These are phyloP conservation scores for Gadopsis bispinosus DNA, from an alignment of 2,797 vertebrate genomes.

Conservation along the genomic window DNA sequence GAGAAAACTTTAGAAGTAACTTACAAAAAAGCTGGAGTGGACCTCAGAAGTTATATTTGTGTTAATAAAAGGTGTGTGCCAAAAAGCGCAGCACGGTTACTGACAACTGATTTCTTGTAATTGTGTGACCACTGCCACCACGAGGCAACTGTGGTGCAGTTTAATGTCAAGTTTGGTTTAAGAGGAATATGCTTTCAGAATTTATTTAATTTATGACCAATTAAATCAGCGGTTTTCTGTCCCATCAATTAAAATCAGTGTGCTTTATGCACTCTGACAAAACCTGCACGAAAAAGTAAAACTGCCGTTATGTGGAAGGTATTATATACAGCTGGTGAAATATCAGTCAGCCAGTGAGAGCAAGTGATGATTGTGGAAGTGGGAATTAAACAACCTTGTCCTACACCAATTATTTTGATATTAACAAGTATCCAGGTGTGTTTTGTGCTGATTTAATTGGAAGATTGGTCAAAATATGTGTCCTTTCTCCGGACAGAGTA, in stretches of 20 bases:
- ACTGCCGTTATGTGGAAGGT: background rate
- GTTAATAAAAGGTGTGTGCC: background rate
- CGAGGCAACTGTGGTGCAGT: background rate
- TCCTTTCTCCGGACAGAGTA: background rate
- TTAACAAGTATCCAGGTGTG: background rate
- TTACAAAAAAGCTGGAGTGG: background rate
- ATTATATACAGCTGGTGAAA: background rate
- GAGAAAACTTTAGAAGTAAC: conserved; percentile 12
- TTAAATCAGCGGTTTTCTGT: conserved; percentile 3
- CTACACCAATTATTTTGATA: background rate
- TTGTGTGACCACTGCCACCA: background rate
- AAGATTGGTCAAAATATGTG: background rate
- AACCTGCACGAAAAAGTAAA: background rate
- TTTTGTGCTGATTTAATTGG: background rate
- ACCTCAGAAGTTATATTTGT: background rate
- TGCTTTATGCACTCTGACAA: background rate
- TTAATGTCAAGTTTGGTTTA: background rate
- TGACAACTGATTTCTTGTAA: background rate
- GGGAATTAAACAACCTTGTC: background rate
- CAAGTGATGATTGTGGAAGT: background rate
- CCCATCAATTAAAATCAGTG: conserved; percentile 1
- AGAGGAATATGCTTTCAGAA: conserved; percentile 2
- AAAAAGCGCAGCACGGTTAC: background rate
- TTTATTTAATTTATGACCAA: background rate
- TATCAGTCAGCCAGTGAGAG: background rate